Conservation (phyloP, 2,888 invertebrate genomes). For the Eilema griseolum region DNA sequence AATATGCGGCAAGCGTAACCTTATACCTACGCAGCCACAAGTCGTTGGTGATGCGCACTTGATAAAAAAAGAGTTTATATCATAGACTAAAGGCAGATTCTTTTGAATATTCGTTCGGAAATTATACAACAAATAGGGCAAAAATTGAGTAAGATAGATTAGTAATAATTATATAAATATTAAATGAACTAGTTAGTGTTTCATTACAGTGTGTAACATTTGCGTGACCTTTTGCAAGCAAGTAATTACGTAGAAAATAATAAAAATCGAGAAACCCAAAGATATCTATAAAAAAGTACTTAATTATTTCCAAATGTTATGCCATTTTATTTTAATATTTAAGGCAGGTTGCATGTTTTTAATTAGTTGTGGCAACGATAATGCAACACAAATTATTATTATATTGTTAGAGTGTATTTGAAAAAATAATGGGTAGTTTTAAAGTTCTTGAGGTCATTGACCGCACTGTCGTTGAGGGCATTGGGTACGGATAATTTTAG, state of each 20-base stretch:
- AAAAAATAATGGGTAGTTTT: neutral
- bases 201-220: neutral
- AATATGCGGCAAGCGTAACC: constrained; percentile 63
- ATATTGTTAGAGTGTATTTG: neutral
- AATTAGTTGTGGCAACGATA: neutral
- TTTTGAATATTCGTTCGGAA: neutral
- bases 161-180: neutral
- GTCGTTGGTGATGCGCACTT: constrained; percentile 35
- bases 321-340: neutral
- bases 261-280: neutral
- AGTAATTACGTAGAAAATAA: neutral
- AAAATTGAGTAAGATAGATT: neutral
- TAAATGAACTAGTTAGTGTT: neutral
- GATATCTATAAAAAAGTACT: neutral
- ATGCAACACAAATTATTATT: neutral
- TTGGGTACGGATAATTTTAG: neutral
- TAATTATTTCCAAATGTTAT: neutral
- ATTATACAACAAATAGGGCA: neutral
- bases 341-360: neutral
- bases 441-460: neutral
- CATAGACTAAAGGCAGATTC: constrained; percentile 13
- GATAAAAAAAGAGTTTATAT: constrained; percentile 24
- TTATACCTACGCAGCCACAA: constrained; percentile 31
- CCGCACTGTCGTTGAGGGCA: neutral
- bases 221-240: neutral